Base-by-base conservation (phyloP, 2,888 invertebrate species). In the Pachliopta kotzebuea region DNA sequence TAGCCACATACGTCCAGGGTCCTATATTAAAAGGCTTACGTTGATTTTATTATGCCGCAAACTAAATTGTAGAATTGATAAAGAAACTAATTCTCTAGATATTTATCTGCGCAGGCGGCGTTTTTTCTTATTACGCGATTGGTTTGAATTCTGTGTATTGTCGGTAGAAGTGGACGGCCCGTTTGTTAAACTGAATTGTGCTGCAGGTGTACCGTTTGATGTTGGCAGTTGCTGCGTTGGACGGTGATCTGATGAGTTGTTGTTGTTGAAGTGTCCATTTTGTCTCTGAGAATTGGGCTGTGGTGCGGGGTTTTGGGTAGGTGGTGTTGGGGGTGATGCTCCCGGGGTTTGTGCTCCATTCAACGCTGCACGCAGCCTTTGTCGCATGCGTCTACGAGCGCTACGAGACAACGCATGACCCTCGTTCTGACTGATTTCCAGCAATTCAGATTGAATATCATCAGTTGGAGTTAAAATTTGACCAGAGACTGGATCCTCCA, bases 101-200 rank as follows among this genome's bases (percentile, higher is more conserved):
- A 70, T 76, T 84, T 88, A 88, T 85, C 84, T 85, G 71, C 87
- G 89, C 49, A 87, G 85, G 67, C 85, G 86, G 67, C 85, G 86
- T 71, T 83, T 86, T 72, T 84, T 89, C 75, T 83, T 90, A 70
- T 81, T 86, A 67, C 86, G 86, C 11, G 69, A 58, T 31, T 65
- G 69, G 61, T 74, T 80, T 37, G 70, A 76, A 52, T 77, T 80
- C 58, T 73, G 77, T 8, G 77, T 57, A 18, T 68, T 70, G 8
- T 70, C 75, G 61, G 74, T 74, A 4, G 83, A 76, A 3, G 80
- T 60, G 56, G 75, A 71, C n/a, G 77, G 67, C 9, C 69, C 62
- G 31, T 69, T 67, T 49, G 70, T 49, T 23, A 26, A 52, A 20
- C 42, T 49, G 2, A 45, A 0, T 60, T 45, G 60, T 26, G 56